Base-by-base conservation (phyloP, 2,113 vertebrate species). In the Melanocharis versteri region DNA sequence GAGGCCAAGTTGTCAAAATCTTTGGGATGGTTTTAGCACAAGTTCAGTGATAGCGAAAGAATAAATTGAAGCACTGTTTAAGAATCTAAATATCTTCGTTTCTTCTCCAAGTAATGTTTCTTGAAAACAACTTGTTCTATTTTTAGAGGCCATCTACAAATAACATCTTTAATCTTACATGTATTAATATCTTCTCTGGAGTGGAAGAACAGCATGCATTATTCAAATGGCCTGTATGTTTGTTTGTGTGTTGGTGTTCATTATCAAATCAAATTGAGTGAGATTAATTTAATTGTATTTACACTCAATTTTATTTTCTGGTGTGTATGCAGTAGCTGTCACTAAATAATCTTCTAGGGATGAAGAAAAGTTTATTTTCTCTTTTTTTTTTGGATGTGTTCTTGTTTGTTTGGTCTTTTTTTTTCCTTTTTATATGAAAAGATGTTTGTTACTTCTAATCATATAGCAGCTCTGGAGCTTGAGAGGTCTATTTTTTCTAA, bases 381-480 rank as follows among this genome's bases (percentile, higher is more conserved):
- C 7, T 15, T 4, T 35, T 24, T 48, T 28, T 48, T 5, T 16
- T 37, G 10, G 7, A 10, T 15, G 1, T 54, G 2, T n/a, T n/a
- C 23, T 53, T 12, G 8, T 26, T 42, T 86, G 21, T 37, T 69
- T 60, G 22, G 9, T 13, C 6, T 56, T 45, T n/a, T 50, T 50
- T 22, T 56, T 19, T 2, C 15, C 2, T 72, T 80, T 58, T 35
- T 44, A 4, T 57, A 27, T 65, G 21, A 62, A 82, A 68, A 64
- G 1, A 9, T 71, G 3, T 40, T 64, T 88, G 15, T 58, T 65
- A 44, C 10, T 71, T 69, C 15, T 83, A 17, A 60, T 90, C 15
- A 40, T 60, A 45, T 16, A 83, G 31, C 44, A 91, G 15, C 23
- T 79, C 28, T 72, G 45, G 23, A 72, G 11, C 22, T 68, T 42